A percentile compares a stretch with the other conserved stretches of the same genome.
These are phyloP conservation scores for Varroa destructor DNA, from an alignment of 1,140 invertebrate species.

Conservation along the genomic window DNA sequence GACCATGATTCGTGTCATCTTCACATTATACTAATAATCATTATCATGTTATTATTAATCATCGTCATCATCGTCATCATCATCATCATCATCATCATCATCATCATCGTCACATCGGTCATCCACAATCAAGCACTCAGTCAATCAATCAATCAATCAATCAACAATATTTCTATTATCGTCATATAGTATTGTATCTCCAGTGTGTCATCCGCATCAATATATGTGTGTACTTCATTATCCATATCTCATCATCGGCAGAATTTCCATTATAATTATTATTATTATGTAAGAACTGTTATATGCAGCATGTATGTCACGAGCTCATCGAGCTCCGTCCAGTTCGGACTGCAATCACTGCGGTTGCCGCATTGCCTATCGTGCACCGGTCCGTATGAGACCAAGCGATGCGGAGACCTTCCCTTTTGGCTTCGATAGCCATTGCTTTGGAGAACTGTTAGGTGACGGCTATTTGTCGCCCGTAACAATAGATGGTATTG, in stretches of 20 bases:
- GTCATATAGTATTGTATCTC: neutral
- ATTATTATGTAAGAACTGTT: neutral
- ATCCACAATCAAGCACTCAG: neutral
- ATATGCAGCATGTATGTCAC: neutral
- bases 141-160: conserved; percentile 24
- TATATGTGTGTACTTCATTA: neutral
- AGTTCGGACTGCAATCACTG: no score
- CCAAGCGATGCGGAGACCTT: no score
- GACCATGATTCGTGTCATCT: neutral
- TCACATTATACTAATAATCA: no score
- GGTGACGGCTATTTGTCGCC: no score
- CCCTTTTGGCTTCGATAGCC: no score
- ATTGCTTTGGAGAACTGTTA: no score
- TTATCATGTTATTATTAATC: neutral
- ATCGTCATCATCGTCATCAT: conserved; percentile 6
- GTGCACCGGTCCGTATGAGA: no score
- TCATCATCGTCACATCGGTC: conserved; percentile 1
- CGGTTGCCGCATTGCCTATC: no score
- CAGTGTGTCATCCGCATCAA: neutral
- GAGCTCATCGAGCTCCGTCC: no score
- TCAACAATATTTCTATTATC: neutral
- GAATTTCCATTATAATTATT: neutral
- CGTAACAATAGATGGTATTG: no score
- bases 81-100: neutral
- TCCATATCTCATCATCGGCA: neutral